Percentiles rank a stretch among this genome's conserved stretches.
Evolutionary conservation across 2,888 invertebrate genomes (phyloP).

Genomic region (Apodemia mormo): DNA sequence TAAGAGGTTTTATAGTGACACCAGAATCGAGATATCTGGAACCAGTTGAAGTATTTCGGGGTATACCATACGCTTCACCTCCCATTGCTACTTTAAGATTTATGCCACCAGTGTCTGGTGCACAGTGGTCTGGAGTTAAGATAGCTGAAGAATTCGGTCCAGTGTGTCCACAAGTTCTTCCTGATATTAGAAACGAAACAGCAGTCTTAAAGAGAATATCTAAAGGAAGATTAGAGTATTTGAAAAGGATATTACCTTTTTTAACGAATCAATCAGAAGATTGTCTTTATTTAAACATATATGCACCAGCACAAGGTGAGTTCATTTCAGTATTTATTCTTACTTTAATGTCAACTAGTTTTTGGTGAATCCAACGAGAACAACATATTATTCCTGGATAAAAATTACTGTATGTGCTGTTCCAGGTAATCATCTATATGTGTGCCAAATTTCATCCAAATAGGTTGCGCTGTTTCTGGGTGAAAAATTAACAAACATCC

Average conservation of each 20-base stretch:
- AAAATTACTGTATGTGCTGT: too few relatives aligned
- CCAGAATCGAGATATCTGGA: conserved; percentile 91
- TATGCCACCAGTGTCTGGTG: conserved; percentile 97
- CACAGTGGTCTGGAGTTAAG: conserved; percentile 94
- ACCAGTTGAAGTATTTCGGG: conserved; percentile 95
- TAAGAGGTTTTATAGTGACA: conserved; percentile 91
- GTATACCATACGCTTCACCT: conserved; percentile 97
- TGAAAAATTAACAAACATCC: too few relatives aligned
- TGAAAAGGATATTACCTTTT: conserved; percentile 92
- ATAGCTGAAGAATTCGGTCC: conserved; percentile 93
- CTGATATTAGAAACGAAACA: conserved; percentile 92
- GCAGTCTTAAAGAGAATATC: conserved; percentile 93
- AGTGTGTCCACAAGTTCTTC: conserved; percentile 95
- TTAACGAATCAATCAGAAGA: conserved; percentile 97
- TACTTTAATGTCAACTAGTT: background rate
- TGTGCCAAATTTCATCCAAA: too few relatives aligned
- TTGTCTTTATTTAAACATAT: conserved; percentile 98
- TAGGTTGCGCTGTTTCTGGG: too few relatives aligned
- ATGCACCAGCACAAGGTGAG: conserved; percentile 97
- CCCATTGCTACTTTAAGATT: conserved; percentile 94
- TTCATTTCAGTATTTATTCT: conserved; percentile 30
- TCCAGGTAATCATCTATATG: too few relatives aligned
- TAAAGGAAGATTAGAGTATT: conserved; percentile 92
- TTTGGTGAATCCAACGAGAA: too few relatives aligned
- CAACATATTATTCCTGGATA: too few relatives aligned